Evolutionary conservation across 92 coral and sea anemone species (phyloP), one percentile per base, ranked within the genome.

Genomic region (Palythoa grandis): DNA sequence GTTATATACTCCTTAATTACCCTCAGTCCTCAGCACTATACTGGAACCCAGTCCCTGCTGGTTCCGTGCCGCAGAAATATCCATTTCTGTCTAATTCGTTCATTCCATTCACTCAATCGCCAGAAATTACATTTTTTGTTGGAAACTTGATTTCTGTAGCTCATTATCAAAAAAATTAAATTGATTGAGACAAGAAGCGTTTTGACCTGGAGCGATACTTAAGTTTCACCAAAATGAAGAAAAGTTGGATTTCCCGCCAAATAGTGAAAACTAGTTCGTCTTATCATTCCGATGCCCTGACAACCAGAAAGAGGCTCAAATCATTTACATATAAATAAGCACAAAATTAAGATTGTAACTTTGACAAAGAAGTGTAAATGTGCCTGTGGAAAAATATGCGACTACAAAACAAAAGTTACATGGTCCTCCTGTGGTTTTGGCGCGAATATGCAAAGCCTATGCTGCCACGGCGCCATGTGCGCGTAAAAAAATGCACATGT

Each of bases 211-310:
- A 43, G 56, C 13, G 77, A 72, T 4, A 43, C 0, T 16, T 15
- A 72, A 43, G 25, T 39, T 72, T 72, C 77, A 72, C 54, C 77
- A 72, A 72, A 72, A 72, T 72, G 38, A 5, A 40, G 14, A 72
- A 72, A 72, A 72, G 25, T 39, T 72, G 54, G 77, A 72, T 40
- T 72, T 72, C 77, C 77, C 77, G 56, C 77, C 8, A 72, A 72
- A 72, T 72, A 0, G 9, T 40, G 9, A 72, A 72, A 72, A 72
- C 77, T 40, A 72, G 56, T 13, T 72, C 29, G 77, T 39, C 10
- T 72, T 72, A 9, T 69, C 73, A 69, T 69, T 69, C 73, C 16
- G 77, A 72, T 72, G 56, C 77, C 77, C 56, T 39, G 25, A 69
- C 73, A 69, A 72, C 17, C 77, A 72, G 20, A 72, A 72, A 15